Evolutionary conservation across 2,797 vertebrate genomes (phyloP), one percentile per base, ranked within the genome.

Genomic region (Pangasius krempfi): DNA sequence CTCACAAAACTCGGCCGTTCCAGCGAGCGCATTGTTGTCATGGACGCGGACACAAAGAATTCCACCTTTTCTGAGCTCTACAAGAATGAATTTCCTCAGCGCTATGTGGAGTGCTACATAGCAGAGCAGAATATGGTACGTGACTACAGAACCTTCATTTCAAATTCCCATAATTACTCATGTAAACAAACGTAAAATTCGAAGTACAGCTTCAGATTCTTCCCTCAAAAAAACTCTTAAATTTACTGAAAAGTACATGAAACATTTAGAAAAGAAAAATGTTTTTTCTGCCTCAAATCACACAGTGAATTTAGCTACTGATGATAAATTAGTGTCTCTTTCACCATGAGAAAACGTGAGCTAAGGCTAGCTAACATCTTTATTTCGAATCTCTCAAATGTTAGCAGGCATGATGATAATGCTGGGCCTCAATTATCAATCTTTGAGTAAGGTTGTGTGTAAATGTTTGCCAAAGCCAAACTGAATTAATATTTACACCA

Each of bases 101-200:
- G 97, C 75, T 99, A 96, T 93, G 97, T 99, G 1, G 98, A 99
- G 91, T 99, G 98, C 92, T 99, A 97, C 96, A 97, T 98, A 10
- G 97, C 98, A 30, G 97, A 99, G 92, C 98, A 99, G 93, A 99
- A 99, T 94, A 98, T 99, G 98, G 98, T 99, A 93, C 22, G 22
- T 64, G 3, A 73, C 22, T 68, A 44, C 33, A 81, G 4, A 81
- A 37, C 12, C n/a, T 84, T 20, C 2, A 14, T 47, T 16, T 47
- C 14, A 27, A 62, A 82, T 40, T 25, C 20, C 37, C 30, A 22
- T 5, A 12, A 81, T 27, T 81, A 40, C 47, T 50, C 25, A 27
- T 13, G 44, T 73, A 73, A 73, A 47, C 5, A 47, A 37, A 70
- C 7, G 64, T 64, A 33, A 72, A 40, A 20, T 20, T 4, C 10